phyloP scores from a whole-genome alignment of 2,113 vertebrate genomes.

The Paramormyrops kingsleyae region DNA sequence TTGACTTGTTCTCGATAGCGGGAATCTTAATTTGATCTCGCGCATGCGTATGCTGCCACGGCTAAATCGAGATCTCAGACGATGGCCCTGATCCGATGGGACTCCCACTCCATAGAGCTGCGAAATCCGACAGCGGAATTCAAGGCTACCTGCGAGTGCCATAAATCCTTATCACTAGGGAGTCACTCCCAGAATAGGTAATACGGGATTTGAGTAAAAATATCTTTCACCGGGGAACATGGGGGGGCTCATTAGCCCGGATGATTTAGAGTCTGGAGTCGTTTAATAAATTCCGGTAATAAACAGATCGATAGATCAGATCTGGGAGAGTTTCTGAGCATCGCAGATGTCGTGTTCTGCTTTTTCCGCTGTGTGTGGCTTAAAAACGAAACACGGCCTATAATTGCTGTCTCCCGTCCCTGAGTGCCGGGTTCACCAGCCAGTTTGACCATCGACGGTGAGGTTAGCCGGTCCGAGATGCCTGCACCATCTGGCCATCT shows the following conservation, averaged over 20 bases:
- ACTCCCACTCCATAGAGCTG: not conserved
- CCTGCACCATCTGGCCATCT: not conserved
- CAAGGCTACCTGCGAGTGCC: not conserved
- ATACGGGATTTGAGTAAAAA: constrained; percentile 12
- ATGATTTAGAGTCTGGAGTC: constrained; percentile 11
- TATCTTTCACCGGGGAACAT: not conserved
- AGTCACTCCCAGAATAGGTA: constrained; percentile 14
- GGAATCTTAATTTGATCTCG: not conserved
- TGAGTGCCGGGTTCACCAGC: not conserved
- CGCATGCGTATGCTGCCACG: not conserved
- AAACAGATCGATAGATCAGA: constrained; percentile 14
- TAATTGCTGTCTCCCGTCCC: not conserved
- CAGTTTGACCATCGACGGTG: not conserved
- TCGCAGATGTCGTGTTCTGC: not conserved
- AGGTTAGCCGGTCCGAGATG: not conserved
- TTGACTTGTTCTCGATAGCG: not conserved
- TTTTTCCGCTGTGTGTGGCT: no score
- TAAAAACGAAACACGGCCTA: not conserved
- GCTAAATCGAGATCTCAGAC: not conserved
- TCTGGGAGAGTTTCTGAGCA: not conserved
- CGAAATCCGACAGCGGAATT: not conserved
- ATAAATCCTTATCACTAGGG: constrained; percentile 5
- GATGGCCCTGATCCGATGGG: not conserved
- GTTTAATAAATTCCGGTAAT: constrained; percentile 16
- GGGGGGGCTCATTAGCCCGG: not conserved